Evolutionary conservation across 2,888 invertebrate species (phyloP), one percentile per base, ranked within the genome.

Genomic region (Operophtera brumata): DNA sequence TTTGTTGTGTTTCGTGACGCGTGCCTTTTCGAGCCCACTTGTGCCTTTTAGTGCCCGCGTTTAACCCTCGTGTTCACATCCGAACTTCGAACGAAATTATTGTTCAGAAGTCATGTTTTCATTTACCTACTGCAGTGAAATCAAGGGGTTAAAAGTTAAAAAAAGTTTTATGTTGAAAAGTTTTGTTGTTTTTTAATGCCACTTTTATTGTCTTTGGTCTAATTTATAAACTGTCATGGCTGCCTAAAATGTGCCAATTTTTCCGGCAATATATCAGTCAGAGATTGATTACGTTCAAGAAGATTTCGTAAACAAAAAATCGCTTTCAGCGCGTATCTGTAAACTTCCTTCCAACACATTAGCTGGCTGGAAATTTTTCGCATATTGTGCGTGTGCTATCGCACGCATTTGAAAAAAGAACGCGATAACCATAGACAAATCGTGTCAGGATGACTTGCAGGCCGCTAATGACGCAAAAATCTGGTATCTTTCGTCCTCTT

Each of bases 391-490:
- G 82, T 80, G 82, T 78, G 81, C 77, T 80, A 79, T 77, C 80
- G 76, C 75, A 73, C 78, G 78, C 80, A 76, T 81, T 78, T 62
- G 76, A 77, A 82, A 86, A 84, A 83, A 84, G 76, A 79, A 68
- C 69, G 70, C 78, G 88, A 89, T 88, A 88, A 84, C 85, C 84
- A 80, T 73, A 87, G 89, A 90, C 87, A 87, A 88, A 90, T 90
- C 89, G 88, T 82, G 84, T 66, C 71, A 59, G 70, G 65, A 77
- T 90, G 90, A 89, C 87, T 59, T 64, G 88, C 90, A 75, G 54
- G 70, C 55, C 73, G 73, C 79, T 90, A 90, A 90, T 89, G 89
- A 89, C 86, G 86, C 78, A 84, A 85, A 82, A 82, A 80, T 83
- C 80, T 77, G 75, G 70, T 78, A 78, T 80, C 81, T 78, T 70